Evolutionary conservation across 2,797 vertebrate species (phyloP).

Genomic region (Enteromius thamalakanensis): DNA sequence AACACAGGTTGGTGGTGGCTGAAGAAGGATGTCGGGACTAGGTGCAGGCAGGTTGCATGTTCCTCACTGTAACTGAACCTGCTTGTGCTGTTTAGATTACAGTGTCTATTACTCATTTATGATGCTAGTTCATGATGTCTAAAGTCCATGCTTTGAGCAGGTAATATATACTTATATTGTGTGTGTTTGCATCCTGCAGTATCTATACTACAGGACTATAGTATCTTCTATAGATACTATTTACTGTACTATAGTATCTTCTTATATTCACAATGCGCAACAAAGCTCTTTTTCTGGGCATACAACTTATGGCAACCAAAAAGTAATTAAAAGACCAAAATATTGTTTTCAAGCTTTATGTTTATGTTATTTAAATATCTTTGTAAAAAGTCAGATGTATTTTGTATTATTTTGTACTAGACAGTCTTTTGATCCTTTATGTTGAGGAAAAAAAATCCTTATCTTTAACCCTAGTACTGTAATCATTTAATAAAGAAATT

Average conservation of each 20-base stretch:
- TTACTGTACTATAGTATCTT: not conserved
- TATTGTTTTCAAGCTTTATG: too few relatives aligned
- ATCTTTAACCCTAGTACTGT: not conserved
- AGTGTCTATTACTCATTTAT: slow-evolving; percentile 61
- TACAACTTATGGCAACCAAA: too few relatives aligned
- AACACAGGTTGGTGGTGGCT: not conserved
- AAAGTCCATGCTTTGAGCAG: slow-evolving; percentile 34
- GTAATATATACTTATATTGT: not conserved
- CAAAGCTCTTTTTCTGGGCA: too few relatives aligned
- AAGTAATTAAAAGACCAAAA: too few relatives aligned
- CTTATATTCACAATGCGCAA: too few relatives aligned
- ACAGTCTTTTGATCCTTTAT: not conserved
- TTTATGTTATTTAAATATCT: too few relatives aligned
- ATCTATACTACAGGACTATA: not conserved
- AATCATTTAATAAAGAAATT: not conserved
- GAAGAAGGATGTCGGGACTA: not conserved
- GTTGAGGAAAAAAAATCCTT: not conserved
- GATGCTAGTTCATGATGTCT: slow-evolving; percentile 23
- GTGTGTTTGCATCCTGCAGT: not conserved
- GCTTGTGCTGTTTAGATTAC: slow-evolving; percentile 19
- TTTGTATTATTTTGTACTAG: not conserved
- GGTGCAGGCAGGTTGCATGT: not conserved
- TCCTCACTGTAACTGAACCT: slow-evolving; percentile 1
- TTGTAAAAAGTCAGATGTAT: too few relatives aligned
- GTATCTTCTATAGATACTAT: too few relatives aligned